Evolutionary conservation across 2,888 invertebrate species (phyloP).

Genomic region (Pogonocherus hispidulus): DNA sequence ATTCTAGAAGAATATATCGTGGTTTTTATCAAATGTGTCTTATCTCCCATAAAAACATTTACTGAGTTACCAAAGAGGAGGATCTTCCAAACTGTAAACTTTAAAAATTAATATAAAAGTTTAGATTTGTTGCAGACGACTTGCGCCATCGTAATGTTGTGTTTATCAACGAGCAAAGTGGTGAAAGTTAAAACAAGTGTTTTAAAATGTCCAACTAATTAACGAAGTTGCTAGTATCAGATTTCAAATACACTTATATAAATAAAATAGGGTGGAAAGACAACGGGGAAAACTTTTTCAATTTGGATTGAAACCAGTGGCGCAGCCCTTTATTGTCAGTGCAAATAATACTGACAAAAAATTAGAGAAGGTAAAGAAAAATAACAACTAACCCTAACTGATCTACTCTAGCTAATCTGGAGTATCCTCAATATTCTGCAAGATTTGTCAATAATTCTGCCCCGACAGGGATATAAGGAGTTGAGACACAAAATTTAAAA

Average conservation of each 20-base stretch:
- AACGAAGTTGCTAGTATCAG: conserved; percentile 1
- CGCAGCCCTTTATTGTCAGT: too few relatives aligned
- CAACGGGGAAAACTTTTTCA: conserved; percentile 1
- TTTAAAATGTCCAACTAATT: conserved; percentile 12
- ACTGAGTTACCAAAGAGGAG: neutral
- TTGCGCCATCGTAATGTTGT: neutral
- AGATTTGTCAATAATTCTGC: too few relatives aligned
- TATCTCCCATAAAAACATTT: neutral
- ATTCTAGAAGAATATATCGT: too few relatives aligned
- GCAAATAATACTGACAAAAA: too few relatives aligned
- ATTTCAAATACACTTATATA: conserved; percentile 6
- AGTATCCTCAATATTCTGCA: too few relatives aligned
- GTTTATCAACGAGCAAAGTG: neutral
- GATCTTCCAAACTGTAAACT: neutral
- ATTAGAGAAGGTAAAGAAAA: too few relatives aligned
- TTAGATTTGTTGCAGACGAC: neutral
- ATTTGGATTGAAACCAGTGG: neutral
- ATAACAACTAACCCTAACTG: too few relatives aligned
- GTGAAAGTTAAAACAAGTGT: conserved; percentile 11
- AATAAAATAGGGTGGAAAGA: conserved; percentile 11
- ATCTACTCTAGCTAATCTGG: too few relatives aligned
- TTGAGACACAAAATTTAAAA: too few relatives aligned
- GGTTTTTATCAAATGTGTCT: too few relatives aligned
- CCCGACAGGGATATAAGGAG: too few relatives aligned
- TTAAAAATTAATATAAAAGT: neutral